These are phyloP conservation scores for Capromys pilorides DNA, from an alignment of 2,797 vertebrate genomes.

Conservation along the genomic window DNA sequence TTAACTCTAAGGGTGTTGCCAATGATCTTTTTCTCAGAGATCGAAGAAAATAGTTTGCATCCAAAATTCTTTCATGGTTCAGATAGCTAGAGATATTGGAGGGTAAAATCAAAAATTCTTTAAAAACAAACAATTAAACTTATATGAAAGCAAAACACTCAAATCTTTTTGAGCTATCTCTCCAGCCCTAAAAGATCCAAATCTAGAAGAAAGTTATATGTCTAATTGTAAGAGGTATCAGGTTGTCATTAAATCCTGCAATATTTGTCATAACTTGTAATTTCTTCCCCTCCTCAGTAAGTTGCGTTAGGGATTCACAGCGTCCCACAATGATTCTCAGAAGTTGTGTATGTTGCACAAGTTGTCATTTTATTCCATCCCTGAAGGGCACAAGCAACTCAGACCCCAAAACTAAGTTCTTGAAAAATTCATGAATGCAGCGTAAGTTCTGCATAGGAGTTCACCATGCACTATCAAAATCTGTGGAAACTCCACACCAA, in stretches of 20 bases:
- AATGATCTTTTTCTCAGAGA: conserved; percentile 15
- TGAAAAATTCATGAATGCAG: conserved; percentile 45
- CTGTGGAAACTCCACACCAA: not conserved
- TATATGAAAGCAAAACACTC: not conserved
- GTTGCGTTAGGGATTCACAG: not conserved
- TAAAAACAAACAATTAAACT: not conserved
- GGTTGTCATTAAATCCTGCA: not conserved
- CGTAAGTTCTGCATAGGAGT: not conserved
- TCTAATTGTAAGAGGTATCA: not conserved
- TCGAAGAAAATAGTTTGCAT: not conserved
- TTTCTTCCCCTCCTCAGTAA: not conserved
- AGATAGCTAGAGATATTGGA: not conserved
- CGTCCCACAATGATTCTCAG: conserved; percentile 11
- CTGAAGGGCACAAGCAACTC: conserved; percentile 29
- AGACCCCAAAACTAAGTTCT: not conserved
- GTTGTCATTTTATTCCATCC: not conserved
- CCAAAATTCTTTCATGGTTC: not conserved
- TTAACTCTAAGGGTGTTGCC: not conserved
- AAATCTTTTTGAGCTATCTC: not conserved
- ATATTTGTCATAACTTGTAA: conserved; percentile 4
- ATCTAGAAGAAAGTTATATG: not conserved
- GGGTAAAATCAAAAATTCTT: not conserved
- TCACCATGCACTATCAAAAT: not conserved
- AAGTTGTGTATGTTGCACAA: not conserved
- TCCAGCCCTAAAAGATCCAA: not conserved